Evolutionary conservation across 2,888 invertebrate species (phyloP).

Genomic region (Halocaridina rubra): DNA sequence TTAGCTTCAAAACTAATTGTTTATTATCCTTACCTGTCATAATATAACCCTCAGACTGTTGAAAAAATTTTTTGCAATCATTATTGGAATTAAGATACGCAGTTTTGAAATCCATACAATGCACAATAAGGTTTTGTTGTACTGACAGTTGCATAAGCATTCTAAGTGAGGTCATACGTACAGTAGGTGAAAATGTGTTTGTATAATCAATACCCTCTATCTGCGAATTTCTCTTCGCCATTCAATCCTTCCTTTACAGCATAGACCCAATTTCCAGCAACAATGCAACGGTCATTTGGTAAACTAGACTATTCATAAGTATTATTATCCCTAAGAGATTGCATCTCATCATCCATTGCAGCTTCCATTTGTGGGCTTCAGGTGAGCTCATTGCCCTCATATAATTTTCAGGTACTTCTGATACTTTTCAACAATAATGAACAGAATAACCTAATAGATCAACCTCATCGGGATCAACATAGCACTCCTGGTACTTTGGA

Average conservation of each 20-base stretch:
- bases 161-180: neutral
- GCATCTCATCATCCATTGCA: too few species aligned
- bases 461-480: too few species aligned
- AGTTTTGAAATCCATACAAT: neutral
- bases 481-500: too few species aligned
- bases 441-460: too few species aligned
- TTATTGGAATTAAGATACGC: neutral
- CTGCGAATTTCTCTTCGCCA: neutral
- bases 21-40: too few species aligned
- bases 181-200: neutral
- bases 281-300: neutral
- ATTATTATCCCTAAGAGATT: neutral
- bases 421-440: too few species aligned
- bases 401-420: too few species aligned
- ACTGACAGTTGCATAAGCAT: neutral
- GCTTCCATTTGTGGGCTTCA: too few species aligned
- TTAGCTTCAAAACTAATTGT: too few species aligned
- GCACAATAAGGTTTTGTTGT: neutral
- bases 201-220: neutral
- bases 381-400: too few species aligned
- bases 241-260: neutral
- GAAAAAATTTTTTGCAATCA: neutral
- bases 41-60: neutral
- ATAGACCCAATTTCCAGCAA: neutral
- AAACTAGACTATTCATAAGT: neutral